Evolutionary conservation across 1,140 invertebrate species (phyloP).

Genomic region (Muscidifurax raptorellus): DNA sequence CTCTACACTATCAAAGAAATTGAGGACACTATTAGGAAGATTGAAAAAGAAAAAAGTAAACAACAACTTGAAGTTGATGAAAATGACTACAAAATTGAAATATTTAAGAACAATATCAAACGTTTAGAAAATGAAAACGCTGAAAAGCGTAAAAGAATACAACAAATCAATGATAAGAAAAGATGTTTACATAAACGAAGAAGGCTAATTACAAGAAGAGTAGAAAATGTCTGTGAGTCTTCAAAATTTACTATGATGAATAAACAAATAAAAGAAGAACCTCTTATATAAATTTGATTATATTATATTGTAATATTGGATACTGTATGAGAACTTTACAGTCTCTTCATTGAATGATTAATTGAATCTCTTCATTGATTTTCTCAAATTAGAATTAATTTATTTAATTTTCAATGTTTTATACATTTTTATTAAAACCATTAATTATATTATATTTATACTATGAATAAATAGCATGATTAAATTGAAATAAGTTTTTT

Average conservation of each 20-base stretch:
- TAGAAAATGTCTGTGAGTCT: neutral
- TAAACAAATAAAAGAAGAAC: neutral
- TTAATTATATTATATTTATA: no score
- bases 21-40: neutral
- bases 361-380: no score
- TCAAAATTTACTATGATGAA: neutral
- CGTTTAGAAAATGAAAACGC: neutral
- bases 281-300: neutral
- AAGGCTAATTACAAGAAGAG: neutral
- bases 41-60: conserved; percentile 14
- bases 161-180: neutral
- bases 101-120: neutral
- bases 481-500: no score
- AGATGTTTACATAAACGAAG: neutral
- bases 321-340: neutral
- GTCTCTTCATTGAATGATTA: no score
- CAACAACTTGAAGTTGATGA: conserved; percentile 13
- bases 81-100: conserved; percentile 18
- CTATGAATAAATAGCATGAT: neutral
- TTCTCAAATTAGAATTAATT: no score
- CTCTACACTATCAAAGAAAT: neutral
- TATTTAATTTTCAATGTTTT: no score
- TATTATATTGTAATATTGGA: neutral
- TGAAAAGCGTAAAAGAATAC: neutral
- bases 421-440: no score